Base-by-base conservation (phyloP, 2,797 vertebrate genomes). In the Cephalopachus bancanus region DNA sequence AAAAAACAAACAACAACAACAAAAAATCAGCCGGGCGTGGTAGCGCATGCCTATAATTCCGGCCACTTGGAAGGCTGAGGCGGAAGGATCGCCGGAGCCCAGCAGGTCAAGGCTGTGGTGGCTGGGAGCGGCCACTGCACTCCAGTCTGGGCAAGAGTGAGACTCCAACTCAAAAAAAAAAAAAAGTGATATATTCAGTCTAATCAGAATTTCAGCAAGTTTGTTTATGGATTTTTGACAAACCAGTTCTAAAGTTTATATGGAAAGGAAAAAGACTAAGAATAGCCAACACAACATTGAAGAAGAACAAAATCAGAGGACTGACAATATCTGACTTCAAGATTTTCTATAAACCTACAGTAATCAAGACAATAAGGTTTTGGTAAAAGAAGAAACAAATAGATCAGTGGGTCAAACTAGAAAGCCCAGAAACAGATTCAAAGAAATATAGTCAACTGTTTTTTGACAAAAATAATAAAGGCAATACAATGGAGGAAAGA, bases 181-280 rank as follows among this genome's bases (percentile, higher is more conserved):
- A 37, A 37, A 37, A 37, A 37, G 37, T 37, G 37, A 37, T 37
- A 2, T 3, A 37, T 37, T 37, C 37, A 37, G 37, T 37, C 12
- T 26, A 91, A 75, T 87, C 51, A 79, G 76, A 91, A 72, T 94
- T 64, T 59, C 15, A 93, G 28, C 24, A 92, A 92, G 17, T 14
- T 28, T n/a, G 12, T 89, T n/a, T 89, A 22, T 37, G 8, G 9
- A 37, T 81, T 49, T 49, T 14, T 12, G 1, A 62, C 16, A 90
- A 89, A 62, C 3, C 62, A 26, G 84, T 86, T 78, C 8, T 85
- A 24, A 90, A 83, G 6, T 74, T 93, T 93, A 60, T 10, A 28
- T 15, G 4, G 22, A 83, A 80, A 65, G 14, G 12, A 9, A 89
- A 78, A 89, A 86, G 37, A 86, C 28, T 33, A 37, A 91, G 28